phyloP scores from a whole-genome alignment of 1,140 invertebrate species.

The Megalopta genalis region DNA sequence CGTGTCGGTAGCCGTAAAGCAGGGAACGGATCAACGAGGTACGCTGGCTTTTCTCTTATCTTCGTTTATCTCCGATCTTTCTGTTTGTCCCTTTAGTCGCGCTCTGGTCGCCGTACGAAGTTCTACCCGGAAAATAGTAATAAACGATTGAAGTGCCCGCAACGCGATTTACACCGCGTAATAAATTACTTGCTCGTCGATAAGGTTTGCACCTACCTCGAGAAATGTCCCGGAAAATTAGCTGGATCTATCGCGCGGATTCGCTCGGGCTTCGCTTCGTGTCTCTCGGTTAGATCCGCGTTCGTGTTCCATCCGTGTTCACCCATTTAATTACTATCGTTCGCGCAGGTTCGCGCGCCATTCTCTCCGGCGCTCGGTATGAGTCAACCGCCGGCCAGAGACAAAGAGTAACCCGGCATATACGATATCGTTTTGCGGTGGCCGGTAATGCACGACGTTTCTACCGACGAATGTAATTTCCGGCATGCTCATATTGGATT shows the following conservation, averaged over 20 bases:
- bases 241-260: too few relatives aligned
- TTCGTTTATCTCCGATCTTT: background rate
- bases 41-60: conserved; percentile 22
- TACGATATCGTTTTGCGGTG: conserved; percentile 23
- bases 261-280: too few relatives aligned
- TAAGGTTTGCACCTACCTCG: too few relatives aligned
- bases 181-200: too few relatives aligned
- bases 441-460: conserved; percentile 27
- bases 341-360: background rate
- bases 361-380: conserved; percentile 18
- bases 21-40: conserved; percentile 22
- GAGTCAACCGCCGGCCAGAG: conserved; percentile 40
- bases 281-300: too few relatives aligned
- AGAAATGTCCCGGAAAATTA: too few relatives aligned
- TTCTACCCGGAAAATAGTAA: too few relatives aligned
- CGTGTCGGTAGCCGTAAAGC: background rate
- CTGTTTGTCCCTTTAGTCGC: background rate
- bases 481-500: conserved; percentile 18
- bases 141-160: too few relatives aligned
- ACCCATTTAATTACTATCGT: conserved; percentile 46
- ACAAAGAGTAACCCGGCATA: conserved; percentile 40
- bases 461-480: conserved; percentile 18
- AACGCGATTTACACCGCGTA: too few relatives aligned
- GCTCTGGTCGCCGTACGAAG: background rate
- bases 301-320: conserved; percentile 11